Conservation (phyloP, 2,888 invertebrate species). For the Nasonia oneida region DNA sequence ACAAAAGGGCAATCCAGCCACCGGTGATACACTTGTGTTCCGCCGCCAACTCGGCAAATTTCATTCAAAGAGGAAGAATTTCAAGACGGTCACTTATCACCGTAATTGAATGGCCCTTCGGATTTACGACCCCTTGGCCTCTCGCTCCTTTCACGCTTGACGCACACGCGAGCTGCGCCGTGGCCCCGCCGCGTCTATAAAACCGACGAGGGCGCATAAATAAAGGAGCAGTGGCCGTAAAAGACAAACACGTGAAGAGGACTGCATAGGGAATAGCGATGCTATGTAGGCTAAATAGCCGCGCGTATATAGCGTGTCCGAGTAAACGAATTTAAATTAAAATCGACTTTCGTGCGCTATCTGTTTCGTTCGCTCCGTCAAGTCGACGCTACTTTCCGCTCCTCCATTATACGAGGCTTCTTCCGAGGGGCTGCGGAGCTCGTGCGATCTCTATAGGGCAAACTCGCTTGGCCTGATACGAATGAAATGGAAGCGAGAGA, state of each 20-base stretch:
- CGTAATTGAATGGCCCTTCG: background rate
- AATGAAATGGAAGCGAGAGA: background rate
- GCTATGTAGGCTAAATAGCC: background rate
- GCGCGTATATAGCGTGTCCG: background rate
- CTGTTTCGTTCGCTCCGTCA: slow-evolving; percentile 55
- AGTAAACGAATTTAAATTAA: slow-evolving; percentile 51
- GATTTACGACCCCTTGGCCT: background rate
- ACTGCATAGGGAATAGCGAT: background rate
- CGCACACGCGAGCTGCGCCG: background rate
- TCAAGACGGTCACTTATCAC: slow-evolving; percentile 3
- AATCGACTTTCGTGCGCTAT: slow-evolving; percentile 24
- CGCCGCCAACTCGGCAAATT: background rate
- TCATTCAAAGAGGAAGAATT: slow-evolving; percentile 7
- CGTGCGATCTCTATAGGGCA: background rate
- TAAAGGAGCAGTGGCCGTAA: background rate
- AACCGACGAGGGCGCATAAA: background rate
- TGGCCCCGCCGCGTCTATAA: background rate
- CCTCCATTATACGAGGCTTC: background rate
- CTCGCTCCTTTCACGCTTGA: background rate
- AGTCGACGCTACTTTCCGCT: slow-evolving; percentile 26
- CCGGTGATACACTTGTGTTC: background rate
- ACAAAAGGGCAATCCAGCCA: background rate
- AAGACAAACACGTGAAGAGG: background rate
- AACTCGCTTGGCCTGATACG: background rate
- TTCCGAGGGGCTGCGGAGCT: background rate